Evolutionary conservation across 2,113 vertebrate species (phyloP), one percentile per base, ranked within the genome.

Genomic region (Sigmodon hispidus): DNA sequence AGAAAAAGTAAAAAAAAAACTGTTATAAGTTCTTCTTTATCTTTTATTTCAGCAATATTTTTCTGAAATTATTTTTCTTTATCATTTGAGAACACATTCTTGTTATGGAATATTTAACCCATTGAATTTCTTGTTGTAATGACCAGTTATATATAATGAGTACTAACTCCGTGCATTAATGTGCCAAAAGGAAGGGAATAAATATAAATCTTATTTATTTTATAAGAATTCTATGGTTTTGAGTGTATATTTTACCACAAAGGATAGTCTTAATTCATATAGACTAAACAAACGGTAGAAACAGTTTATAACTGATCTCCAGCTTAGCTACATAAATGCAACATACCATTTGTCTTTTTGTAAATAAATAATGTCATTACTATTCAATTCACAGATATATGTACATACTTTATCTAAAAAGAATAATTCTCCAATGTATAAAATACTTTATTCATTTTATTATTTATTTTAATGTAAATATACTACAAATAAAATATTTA

Each of bases 241-340:
- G n/a, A 10, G 22, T 65, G 63, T 3, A 89, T 57, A 93, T 73
- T 87, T 94, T 59, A 59, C 1, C 57, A 31, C 7, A 90, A 81
- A 96, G 72, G 5, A 45, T 17, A n/a, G 21, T 76, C 5, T 89
- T 34, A 87, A 48, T 57, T 94, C 45, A 77, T 77, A 36, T 90
- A 81, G 11, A 80, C 10, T 1, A 90, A 75, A 80, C 61, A 24
- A 85, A 52, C 2, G 75, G 12, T 55, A 48, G 1, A 87, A 81
- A 95, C 7, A 93, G 13, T 83, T 94, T 83, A 7, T 50, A 63
- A 59, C 16, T 76, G 17, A 63, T 91, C 92, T 94, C 24, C 26
- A 91, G 6, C 1, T 96, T 93, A 17, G 59, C 10, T 50, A 89
- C 70, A 70, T 80, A 67, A 94, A 81, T 40, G 50, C 16, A 65